Evolutionary conservation across 2,888 invertebrate species (phyloP).

Genomic region (Pelosia muscerda): DNA sequence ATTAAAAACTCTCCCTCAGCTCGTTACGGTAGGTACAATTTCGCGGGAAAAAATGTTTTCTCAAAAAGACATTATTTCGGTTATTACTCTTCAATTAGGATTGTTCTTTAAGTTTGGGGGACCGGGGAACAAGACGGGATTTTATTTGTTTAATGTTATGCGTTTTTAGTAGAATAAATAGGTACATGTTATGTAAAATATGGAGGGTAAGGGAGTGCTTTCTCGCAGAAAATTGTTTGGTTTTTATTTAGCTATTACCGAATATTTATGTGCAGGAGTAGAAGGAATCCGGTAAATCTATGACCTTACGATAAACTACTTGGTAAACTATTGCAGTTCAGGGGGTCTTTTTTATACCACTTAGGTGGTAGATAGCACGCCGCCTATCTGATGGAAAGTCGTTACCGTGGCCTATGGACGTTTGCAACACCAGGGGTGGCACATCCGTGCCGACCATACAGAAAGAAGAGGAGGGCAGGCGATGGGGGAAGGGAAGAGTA

Average conservation of each 20-base stretch:
- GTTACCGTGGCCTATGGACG: too few species aligned
- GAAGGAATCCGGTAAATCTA: not conserved
- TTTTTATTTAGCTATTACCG: not conserved
- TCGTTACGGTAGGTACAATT: slow-evolving; percentile 35
- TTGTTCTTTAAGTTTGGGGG: slow-evolving; percentile 34
- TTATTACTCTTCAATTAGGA: slow-evolving; percentile 51
- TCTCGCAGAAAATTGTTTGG: not conserved
- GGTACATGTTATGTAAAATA: slow-evolving; percentile 17
- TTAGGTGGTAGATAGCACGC: too few species aligned
- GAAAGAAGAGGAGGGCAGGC: too few species aligned
- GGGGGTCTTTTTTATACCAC: too few species aligned
- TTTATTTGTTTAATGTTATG: slow-evolving; percentile 45
- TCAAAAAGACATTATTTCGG: slow-evolving; percentile 49
- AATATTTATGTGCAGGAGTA: not conserved
- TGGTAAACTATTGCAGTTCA: too few species aligned
- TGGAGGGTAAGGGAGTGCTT: not conserved
- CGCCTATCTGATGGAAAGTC: too few species aligned
- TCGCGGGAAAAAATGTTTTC: slow-evolving; percentile 35
- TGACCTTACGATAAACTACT: too few species aligned
- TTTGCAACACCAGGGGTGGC: too few species aligned
- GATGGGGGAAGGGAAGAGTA: too few species aligned
- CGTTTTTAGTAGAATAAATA: slow-evolving; percentile 28
- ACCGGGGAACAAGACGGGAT: slow-evolving; percentile 30
- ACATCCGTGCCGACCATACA: too few species aligned
- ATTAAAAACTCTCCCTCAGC: slow-evolving; percentile 40